phyloP scores from a whole-genome alignment of 2,113 vertebrate genomes.

The Callopanchax toddi region DNA sequence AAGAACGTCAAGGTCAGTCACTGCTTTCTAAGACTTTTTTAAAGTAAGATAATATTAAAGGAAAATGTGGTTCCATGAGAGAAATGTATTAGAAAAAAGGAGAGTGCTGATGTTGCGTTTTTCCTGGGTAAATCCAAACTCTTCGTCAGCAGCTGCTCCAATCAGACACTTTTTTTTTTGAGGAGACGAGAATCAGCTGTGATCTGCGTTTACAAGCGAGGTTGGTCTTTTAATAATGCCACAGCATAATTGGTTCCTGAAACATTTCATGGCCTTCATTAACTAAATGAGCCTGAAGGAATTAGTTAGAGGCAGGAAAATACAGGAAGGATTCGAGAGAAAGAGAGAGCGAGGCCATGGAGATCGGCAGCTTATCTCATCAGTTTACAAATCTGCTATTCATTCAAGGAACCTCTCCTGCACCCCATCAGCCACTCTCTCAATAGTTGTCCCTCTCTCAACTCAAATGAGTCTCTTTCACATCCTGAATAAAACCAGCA shows the following conservation, averaged over 20 bases:
- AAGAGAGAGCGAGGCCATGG: conserved; percentile 29
- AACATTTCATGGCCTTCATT: conserved; percentile 79
- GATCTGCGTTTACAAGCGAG: conserved; percentile 68
- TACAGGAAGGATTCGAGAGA: conserved; percentile 15
- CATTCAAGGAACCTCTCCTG: conserved; percentile 31
- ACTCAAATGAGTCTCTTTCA: conserved; percentile 55
- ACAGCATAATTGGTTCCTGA: conserved; percentile 79
- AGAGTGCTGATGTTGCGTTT: conserved; percentile 66
- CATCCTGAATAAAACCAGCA: conserved; percentile 27
- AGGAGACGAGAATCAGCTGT: conserved; percentile 53
- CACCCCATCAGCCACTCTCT: conserved; percentile 35
- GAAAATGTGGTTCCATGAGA: conserved; percentile 29
- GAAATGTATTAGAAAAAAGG: conserved; percentile 27
- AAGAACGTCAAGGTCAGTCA: conserved; percentile 19
- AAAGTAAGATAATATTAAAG: conserved; percentile 30
- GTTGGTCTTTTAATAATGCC: conserved; percentile 76
- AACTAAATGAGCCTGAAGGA: conserved; percentile 75
- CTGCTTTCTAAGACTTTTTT: conserved; percentile 14
- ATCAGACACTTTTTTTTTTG: conserved; percentile 51
- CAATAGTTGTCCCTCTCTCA: conserved; percentile 53
- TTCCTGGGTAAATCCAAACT: conserved; percentile 39
- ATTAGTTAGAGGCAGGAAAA: conserved; percentile 40
- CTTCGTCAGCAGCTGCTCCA: conserved; percentile 38
- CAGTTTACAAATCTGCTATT: conserved; percentile 59
- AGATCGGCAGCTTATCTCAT: conserved; percentile 70